These are phyloP conservation scores for Macroramphosus scolopax DNA, from an alignment of 2,797 vertebrate genomes.

Conservation along the genomic window DNA sequence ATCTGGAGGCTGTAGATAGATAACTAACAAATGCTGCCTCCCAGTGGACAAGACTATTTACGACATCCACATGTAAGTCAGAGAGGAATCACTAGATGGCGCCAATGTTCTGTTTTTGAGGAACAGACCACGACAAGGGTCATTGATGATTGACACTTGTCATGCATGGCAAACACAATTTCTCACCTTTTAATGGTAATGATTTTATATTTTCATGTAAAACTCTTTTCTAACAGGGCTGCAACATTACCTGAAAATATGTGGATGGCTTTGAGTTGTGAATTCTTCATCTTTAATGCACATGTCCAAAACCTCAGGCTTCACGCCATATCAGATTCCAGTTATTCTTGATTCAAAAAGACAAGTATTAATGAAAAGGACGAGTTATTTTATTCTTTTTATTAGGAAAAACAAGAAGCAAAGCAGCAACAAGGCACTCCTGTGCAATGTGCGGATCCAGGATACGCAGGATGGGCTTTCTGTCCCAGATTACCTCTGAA, in stretches of 20 bases:
- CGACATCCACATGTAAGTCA: not conserved
- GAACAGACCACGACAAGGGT: rapidly evolving
- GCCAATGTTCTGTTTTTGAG: slow-evolving; percentile 20
- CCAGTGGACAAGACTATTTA: slow-evolving; percentile 3
- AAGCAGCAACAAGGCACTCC: no score
- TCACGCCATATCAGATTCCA: not conserved
- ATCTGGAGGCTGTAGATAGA: no score
- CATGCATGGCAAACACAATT: not conserved
- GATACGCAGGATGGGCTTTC: not conserved
- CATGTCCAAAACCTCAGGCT: slow-evolving; percentile 2
- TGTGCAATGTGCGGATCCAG: not conserved
- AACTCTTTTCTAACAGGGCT: not conserved
- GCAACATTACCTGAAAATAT: not conserved
- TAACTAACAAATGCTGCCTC: slow-evolving; percentile 3
- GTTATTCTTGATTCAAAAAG: no score
- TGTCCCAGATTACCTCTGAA: slow-evolving; percentile 2
- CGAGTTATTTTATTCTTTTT: no score
- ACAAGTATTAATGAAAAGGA: not conserved
- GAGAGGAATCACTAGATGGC: slow-evolving; percentile 51
- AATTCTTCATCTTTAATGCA: not conserved
- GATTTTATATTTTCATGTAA: no score
- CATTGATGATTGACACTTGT: not conserved
- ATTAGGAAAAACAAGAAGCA: no score
- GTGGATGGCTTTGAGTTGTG: not conserved
- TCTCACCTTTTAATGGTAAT: no score